Evolutionary conservation across 1,140 invertebrate genomes (phyloP).

Genomic region (Temnothorax nylanderi): DNA sequence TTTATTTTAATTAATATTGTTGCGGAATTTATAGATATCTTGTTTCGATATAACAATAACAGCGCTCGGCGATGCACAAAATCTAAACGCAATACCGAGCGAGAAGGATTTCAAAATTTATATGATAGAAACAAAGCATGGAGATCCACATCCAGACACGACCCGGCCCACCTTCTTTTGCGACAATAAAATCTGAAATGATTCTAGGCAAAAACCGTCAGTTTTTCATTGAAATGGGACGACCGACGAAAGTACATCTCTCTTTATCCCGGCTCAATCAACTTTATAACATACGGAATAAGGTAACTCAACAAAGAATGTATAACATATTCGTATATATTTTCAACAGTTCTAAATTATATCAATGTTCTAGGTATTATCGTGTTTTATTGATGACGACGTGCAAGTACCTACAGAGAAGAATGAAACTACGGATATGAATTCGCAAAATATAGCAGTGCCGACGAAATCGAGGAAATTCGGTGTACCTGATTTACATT

Average conservation of each 20-base stretch:
- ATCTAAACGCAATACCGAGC: no score
- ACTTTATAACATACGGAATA: constrained; percentile 82
- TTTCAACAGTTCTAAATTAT: no score
- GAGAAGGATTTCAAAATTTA: no score
- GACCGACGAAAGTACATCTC: constrained; percentile 71
- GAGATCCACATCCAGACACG: constrained; percentile 88
- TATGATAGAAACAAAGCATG: no score
- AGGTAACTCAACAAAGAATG: constrained; percentile 53
- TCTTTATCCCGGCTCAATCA: constrained; percentile 81
- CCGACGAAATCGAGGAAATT: constrained; percentile 53
- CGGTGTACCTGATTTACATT: constrained; percentile 81
- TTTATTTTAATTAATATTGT: no score
- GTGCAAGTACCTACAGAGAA: no score
- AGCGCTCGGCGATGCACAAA: no score
- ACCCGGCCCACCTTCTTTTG: constrained; percentile 92
- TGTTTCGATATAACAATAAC: no score
- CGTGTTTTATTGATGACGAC: no score
- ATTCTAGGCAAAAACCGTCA: constrained; percentile 64
- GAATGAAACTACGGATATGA: not conserved
- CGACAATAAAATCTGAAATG: constrained; percentile 87
- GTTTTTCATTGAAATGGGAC: no score
- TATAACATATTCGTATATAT: constrained; percentile 33
- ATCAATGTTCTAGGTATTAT: no score
- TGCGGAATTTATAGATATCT: no score
- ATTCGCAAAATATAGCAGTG: constrained; percentile 28